Base-by-base conservation (phyloP, 2,797 vertebrate genomes). In the Heteromormyrus szaboi region DNA sequence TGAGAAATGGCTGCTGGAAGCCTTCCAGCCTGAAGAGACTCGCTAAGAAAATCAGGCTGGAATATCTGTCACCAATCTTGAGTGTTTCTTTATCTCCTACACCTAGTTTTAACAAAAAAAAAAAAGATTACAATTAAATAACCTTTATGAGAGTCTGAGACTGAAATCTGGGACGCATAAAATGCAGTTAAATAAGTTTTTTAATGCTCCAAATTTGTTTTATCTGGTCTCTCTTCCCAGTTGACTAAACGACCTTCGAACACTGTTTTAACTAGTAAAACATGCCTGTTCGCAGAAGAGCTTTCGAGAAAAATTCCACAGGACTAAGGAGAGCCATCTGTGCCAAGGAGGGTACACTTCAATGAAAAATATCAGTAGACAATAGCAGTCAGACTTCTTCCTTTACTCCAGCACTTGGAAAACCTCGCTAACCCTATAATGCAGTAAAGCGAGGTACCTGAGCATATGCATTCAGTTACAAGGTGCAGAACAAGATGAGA, bases 1-100 rank as follows among this genome's bases (percentile, higher is more conserved):
- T 90, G 91, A 90, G 93, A 95, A 90, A 92, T 91, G 90, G 90
- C 90, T 89, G 92, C 94, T 94, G 92, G 92, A 96, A 95, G 94
- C 93, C 94, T 94, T 94, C 92, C 93, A 94, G 93, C 94, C 93
- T 94, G 83, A 90, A 84, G 87, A 89, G 89, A 86, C 88, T 89
- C 86, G 53, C 76, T 81, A 89, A 87, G 94, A 92, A 94, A 62
- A 91, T 92, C 92, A 86, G 88, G 91, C 51, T 87, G 90, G 90
- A 93, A 90, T 48, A 92, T 91, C 93, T 93, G 95, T 94, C 93
- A 91, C 92, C 89, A 76, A 91, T 94, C 94, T 91, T 46, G 29
- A 90, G 14, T 89, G 76, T 25, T 81, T 88, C 22, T 88, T 33
- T 54, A 53, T n/a, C 44, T 81, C 33, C 87, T 50, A 14, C 46